phyloP scores from a whole-genome alignment of 2,888 invertebrate species.

The Andrena bucephala region DNA sequence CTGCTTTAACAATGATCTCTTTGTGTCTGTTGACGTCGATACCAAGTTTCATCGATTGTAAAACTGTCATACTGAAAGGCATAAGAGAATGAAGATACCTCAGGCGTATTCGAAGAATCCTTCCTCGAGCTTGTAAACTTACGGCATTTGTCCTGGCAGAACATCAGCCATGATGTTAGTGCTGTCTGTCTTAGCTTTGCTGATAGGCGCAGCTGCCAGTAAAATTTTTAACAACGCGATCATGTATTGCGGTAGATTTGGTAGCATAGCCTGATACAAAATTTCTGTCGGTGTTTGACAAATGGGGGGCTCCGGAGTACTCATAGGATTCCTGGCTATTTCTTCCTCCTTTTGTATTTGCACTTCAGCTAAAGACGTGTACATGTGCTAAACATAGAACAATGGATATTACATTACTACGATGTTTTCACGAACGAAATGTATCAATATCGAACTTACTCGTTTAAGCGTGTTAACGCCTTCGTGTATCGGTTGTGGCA shows the following conservation, averaged over 20 bases:
- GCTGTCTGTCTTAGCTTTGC: conserved; percentile 98
- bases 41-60: conserved; percentile 97
- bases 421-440: background rate
- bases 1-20: conserved; percentile 98
- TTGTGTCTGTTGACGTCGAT: conserved; percentile 99
- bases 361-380: conserved; percentile 96
- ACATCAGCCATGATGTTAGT: conserved; percentile 99
- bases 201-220: conserved; percentile 99
- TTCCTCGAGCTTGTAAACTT: conserved; percentile 79
- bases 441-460: conserved; percentile 82
- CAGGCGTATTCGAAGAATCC: background rate
- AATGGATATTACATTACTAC: background rate
- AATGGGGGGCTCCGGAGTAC: conserved; percentile 92
- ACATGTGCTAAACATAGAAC: conserved; percentile 90
- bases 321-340: conserved; percentile 95
- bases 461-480: conserved; percentile 95
- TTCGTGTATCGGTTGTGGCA: conserved; percentile 98
- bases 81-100: background rate
- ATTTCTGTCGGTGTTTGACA: conserved; percentile 94
- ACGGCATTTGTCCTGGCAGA: conserved; percentile 98
- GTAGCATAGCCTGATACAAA: conserved; percentile 97
- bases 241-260: conserved; percentile 98
- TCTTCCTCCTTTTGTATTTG: conserved; percentile 97
- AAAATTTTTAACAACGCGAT: conserved; percentile 98
- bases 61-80: conserved; percentile 91